A percentile compares a stretch with the other conserved stretches of the same genome.
These are phyloP conservation scores for Galaxias olidus DNA, from an alignment of 2,797 vertebrate species.

Conservation along the genomic window DNA sequence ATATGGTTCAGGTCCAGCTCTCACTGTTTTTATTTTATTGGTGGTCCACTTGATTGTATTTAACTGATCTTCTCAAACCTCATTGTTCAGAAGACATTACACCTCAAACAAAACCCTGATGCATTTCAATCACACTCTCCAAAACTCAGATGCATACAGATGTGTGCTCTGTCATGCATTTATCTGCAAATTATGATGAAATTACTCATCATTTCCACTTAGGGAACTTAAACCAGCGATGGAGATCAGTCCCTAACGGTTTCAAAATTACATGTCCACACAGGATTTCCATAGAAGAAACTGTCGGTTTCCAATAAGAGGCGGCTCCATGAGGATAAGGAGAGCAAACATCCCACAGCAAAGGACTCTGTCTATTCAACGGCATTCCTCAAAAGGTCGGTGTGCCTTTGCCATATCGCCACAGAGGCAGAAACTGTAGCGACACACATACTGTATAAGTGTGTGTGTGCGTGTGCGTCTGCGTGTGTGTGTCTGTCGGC, in stretches of 20 bases:
- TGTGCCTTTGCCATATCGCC: no score
- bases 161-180: background rate
- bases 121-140: conserved; percentile 1
- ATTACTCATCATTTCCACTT: no score
- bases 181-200: no score
- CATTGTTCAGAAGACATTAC: background rate
- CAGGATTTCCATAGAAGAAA: conserved; percentile 48
- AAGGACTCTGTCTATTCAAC: background rate
- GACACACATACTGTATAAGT: no score
- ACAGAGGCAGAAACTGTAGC: no score
- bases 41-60: conserved; percentile 12
- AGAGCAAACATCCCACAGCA: background rate
- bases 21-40: conserved; percentile 8
- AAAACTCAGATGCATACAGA: conserved; percentile 11
- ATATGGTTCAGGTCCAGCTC: conserved; percentile 1
- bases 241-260: conserved; percentile 26
- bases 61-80: conserved; percentile 6
- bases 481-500: no score
- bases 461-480: no score
- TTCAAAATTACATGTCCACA: conserved; percentile 27
- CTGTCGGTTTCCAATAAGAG: conserved; percentile 28
- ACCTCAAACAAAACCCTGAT: conserved; percentile 3
- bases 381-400: background rate
- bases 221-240: no score
- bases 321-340: conserved; percentile 3